Conservation (phyloP, 2,888 invertebrate genomes). For the Candidula unifasciata region DNA sequence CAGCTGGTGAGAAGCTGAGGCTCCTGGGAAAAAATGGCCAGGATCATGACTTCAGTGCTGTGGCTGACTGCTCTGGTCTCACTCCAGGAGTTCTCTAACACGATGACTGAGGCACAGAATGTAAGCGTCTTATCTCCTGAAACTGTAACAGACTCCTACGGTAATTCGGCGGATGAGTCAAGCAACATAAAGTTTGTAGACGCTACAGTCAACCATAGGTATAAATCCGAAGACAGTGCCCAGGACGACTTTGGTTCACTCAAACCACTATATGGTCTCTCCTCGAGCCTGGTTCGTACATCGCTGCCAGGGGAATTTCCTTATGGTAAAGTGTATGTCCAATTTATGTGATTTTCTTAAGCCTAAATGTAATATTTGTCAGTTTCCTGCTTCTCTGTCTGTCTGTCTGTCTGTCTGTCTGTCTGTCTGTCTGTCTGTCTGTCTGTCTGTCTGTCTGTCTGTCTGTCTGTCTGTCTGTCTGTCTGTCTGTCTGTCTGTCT, state of each 20-base stretch:
- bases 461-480: no score
- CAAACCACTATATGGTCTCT: background rate
- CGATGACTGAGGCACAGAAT: background rate
- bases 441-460: background rate
- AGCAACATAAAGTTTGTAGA: conserved; percentile 25
- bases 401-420: background rate
- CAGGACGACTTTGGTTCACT: conserved; percentile 13
- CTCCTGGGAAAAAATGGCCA: background rate
- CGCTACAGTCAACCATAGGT: background rate
- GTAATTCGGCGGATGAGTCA: conserved; percentile 15
- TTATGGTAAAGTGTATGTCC: conserved; percentile 8
- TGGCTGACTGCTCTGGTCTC: background rate
- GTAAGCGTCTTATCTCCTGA: background rate
- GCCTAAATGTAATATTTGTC: no score
- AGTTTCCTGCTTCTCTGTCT: background rate
- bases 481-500: no score
- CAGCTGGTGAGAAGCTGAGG: background rate
- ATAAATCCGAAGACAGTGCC: conserved; percentile 11
- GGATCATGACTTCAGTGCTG: no score
- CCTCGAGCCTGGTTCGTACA: background rate
- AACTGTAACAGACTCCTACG: background rate
- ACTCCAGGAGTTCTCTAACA: background rate
- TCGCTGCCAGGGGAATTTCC: conserved; percentile 39
- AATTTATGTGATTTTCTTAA: no score
- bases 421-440: background rate